phyloP scores from a whole-genome alignment of 2,888 invertebrate genomes.

The Salpingus planirostris region DNA sequence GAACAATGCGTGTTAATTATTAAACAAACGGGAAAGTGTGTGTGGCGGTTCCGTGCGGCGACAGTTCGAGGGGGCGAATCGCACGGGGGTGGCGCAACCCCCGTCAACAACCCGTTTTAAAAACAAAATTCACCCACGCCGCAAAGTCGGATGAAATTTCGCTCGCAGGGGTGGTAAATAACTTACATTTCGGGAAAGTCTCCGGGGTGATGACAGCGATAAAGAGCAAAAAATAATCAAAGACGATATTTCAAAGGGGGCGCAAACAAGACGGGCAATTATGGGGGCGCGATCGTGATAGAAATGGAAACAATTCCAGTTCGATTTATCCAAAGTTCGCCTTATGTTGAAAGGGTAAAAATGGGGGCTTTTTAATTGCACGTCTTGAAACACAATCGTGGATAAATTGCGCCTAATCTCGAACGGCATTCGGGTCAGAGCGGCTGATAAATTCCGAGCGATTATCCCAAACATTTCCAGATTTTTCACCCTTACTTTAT shows the following conservation, averaged over 20 bases:
- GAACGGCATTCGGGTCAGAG: not conserved
- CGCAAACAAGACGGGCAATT: too few relatives aligned
- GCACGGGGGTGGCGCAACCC: too few relatives aligned
- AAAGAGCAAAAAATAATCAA: slow-evolving; percentile 2
- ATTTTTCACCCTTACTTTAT: slow-evolving; percentile 1
- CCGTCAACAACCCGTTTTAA: too few relatives aligned
- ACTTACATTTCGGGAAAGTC: not conserved
- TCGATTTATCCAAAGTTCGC: not conserved
- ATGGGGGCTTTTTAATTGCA: not conserved
- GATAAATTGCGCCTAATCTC: slow-evolving; percentile 1
- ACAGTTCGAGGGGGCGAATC: not conserved
- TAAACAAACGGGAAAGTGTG: slow-evolving; percentile 3
- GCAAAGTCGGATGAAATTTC: too few relatives aligned
- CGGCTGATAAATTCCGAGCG: not conserved
- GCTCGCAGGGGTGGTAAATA: too few relatives aligned
- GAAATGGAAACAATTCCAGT: not conserved
- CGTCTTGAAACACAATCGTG: not conserved
- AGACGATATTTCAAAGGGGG: not conserved
- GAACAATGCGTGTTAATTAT: slow-evolving; percentile 4
- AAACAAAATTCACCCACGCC: too few relatives aligned
- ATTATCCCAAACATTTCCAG: not conserved
- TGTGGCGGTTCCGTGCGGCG: not conserved
- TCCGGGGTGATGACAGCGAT: not conserved
- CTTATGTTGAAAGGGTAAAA: not conserved
- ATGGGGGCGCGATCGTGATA: not conserved